Percentiles rank a stretch among this genome's conserved stretches.
Evolutionary conservation across 2,113 vertebrate genomes (phyloP).

Genomic region (Furnarius figulus): DNA sequence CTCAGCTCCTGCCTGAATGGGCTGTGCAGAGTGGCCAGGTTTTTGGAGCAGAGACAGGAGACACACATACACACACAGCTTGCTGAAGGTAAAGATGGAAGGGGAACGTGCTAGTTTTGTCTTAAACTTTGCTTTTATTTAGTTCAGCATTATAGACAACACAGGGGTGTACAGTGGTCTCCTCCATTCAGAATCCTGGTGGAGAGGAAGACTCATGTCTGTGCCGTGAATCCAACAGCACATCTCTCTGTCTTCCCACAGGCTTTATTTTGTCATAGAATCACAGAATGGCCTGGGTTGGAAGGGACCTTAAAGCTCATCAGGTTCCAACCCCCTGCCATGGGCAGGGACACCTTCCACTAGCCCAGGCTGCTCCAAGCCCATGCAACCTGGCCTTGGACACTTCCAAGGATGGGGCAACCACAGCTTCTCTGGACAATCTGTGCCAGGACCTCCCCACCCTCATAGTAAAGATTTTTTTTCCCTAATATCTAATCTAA

Average conservation of each 20-base stretch:
- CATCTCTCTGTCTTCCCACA: neutral
- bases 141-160: neutral
- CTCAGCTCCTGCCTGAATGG: accelerated
- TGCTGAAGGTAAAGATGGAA: neutral
- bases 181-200: neutral
- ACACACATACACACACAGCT: neutral
- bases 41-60: neutral
- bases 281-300: neutral
- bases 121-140: neutral
- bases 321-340: neutral
- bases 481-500: neutral
- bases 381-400: neutral
- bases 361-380: neutral
- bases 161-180: neutral
- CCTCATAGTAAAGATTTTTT: neutral
- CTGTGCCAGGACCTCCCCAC: neutral
- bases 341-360: neutral
- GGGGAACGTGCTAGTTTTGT: neutral
- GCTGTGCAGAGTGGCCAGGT: neutral
- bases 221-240: neutral
- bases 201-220: neutral
- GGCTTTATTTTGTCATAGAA: neutral
- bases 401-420: neutral
- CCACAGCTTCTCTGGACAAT: neutral
- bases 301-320: neutral